Percentiles rank a stretch among this genome's conserved stretches.
Evolutionary conservation across 2,888 invertebrate genomes (phyloP).

Genomic region (Drosophila paramelanica): DNA sequence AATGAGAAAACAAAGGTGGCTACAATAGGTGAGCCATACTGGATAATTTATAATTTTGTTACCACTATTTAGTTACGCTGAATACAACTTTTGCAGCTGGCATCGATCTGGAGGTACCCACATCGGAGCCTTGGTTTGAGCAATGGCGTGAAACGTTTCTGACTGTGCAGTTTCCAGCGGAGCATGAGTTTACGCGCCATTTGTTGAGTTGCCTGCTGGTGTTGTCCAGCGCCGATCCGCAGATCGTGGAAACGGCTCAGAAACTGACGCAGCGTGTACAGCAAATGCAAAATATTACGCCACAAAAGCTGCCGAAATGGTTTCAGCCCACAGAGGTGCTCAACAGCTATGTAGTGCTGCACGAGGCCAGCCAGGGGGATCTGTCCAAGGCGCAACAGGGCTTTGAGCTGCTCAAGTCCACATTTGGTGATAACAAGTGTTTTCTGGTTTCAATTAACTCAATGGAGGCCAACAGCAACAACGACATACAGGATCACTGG

Average conservation of each 20-base stretch:
- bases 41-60: not conserved
- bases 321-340: slow-evolving; percentile 91
- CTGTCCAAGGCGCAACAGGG: slow-evolving; percentile 92
- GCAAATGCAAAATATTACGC: slow-evolving; percentile 90
- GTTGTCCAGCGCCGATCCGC: slow-evolving; percentile 89
- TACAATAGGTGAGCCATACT: slow-evolving; percentile 86
- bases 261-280: slow-evolving; percentile 92
- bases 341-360: slow-evolving; percentile 94
- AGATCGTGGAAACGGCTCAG: slow-evolving; percentile 93
- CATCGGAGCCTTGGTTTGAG: slow-evolving; percentile 96
- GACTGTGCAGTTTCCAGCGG: slow-evolving; percentile 93
- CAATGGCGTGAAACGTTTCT: slow-evolving; percentile 96
- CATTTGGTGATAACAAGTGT: slow-evolving; percentile 94
- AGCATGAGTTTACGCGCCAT: slow-evolving; percentile 98
- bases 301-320: slow-evolving; percentile 93
- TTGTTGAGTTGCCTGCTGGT: slow-evolving; percentile 93
- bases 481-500: slow-evolving; percentile 93
- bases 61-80: not conserved
- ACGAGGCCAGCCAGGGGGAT: slow-evolving; percentile 90
- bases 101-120: slow-evolving; percentile 89
- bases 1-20: slow-evolving; percentile 87
- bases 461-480: slow-evolving; percentile 87
- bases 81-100: slow-evolving; percentile 83
- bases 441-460: slow-evolving; percentile 97
- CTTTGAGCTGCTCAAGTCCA: slow-evolving; percentile 93